A percentile compares a stretch with the other conserved stretches of the same genome.
phyloP scores from a whole-genome alignment of 2,888 invertebrate species.

The Anoncus sp. region DNA sequence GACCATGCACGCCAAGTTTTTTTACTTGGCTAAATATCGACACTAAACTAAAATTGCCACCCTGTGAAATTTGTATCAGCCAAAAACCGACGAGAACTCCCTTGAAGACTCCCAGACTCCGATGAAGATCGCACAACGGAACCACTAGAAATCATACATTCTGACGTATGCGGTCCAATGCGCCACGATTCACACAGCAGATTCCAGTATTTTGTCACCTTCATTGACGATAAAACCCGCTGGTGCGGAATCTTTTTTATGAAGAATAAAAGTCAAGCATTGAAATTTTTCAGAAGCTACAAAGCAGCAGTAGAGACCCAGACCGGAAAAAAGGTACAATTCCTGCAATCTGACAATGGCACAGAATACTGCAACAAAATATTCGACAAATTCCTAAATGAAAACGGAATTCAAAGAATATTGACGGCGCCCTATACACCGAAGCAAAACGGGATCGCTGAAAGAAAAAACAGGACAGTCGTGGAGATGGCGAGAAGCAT shows the following conservation, averaged over 20 bases:
- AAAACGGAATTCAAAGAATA: slow-evolving; percentile 14
- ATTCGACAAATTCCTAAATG: slow-evolving; percentile 10
- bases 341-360: slow-evolving; percentile 13
- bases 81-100: slow-evolving; percentile 51
- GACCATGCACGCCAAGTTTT: no score
- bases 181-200: slow-evolving; percentile 20
- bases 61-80: slow-evolving; percentile 51
- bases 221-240: slow-evolving; percentile 61
- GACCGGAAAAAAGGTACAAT: background rate
- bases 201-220: slow-evolving; percentile 57
- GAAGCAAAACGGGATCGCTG: slow-evolving; percentile 16
- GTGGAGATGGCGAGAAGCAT: slow-evolving; percentile 6
- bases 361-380: slow-evolving; percentile 9
- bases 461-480: slow-evolving; percentile 13
- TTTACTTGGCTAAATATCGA: no score
- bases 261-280: slow-evolving; percentile 52
- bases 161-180: slow-evolving; percentile 62
- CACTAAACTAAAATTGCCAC: slow-evolving; percentile 7
- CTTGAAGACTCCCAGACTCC: no score
- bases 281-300: slow-evolving; percentile 49
- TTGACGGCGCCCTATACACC: slow-evolving; percentile 22
- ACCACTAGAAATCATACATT: slow-evolving; percentile 66
- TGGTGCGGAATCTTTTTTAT: slow-evolving; percentile 58
- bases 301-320: slow-evolving; percentile 45
- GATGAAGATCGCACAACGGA: slow-evolving; percentile 46